A percentile compares a stretch with the other conserved stretches of the same genome.
Conservation (phyloP, 1,140 invertebrate genomes). For the Diuraphis noxia region DNA sequence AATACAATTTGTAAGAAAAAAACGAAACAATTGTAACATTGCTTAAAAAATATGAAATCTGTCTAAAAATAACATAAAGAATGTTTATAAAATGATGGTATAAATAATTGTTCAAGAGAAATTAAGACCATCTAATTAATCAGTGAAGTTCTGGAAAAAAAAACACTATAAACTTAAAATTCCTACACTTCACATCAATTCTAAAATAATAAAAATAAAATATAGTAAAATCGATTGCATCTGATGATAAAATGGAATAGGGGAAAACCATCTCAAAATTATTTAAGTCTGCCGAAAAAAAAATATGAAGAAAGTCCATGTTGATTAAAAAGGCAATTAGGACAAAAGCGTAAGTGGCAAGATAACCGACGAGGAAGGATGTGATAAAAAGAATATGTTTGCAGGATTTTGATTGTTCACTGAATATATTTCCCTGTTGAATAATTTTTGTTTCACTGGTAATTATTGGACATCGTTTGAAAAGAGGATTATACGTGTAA, state of each 20-base stretch:
- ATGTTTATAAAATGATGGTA: not conserved
- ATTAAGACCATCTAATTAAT: not conserved
- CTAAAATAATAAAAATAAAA: not conserved
- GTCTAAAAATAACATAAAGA: not conserved
- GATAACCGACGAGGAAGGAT: not conserved
- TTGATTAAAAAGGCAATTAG: conserved; percentile 33
- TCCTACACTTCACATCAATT: not conserved
- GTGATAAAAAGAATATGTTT: not conserved
- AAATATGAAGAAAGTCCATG: not conserved
- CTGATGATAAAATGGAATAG: not conserved
- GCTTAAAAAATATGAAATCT: not conserved
- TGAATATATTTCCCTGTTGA: not conserved
- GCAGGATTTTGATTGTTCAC: not conserved
- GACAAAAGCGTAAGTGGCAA: not conserved
- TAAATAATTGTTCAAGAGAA: not conserved
- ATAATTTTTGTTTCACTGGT: not conserved
- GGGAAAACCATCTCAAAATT: not conserved
- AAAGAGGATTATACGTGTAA: not conserved
- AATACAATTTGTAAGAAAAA: not conserved
- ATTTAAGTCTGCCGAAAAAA: not conserved
- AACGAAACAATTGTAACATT: not conserved
- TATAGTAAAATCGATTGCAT: not conserved
- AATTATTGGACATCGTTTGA: conserved; percentile 9
- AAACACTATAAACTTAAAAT: not conserved
- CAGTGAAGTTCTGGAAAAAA: not conserved